Conservation (phyloP, 2,113 vertebrate species). For the Calyptomena viridis region DNA sequence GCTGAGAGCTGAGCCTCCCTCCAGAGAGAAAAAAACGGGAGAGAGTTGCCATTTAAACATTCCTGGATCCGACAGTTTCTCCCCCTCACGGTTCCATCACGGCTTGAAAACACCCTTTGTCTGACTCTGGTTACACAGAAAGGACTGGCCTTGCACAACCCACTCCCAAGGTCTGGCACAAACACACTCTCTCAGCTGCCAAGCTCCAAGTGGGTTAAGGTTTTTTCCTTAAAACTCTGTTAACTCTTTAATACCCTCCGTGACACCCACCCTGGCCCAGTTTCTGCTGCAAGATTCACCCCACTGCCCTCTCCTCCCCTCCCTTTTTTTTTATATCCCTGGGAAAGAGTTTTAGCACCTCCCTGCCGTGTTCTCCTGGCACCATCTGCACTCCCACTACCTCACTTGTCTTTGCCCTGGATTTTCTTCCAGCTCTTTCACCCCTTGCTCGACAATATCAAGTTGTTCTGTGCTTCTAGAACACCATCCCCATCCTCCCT, state of each 20-base stretch:
- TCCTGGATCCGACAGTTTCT: background rate
- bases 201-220: conserved; percentile 8
- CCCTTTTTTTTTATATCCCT: background rate
- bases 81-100: background rate
- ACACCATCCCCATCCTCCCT: fast-evolving
- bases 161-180: conserved; percentile 21
- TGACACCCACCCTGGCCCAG: background rate
- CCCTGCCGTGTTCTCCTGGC: background rate
- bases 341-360: background rate
- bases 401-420: background rate
- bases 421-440: background rate
- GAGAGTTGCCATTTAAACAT: background rate
- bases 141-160: background rate
- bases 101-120: background rate
- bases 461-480: background rate
- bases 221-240: background rate
- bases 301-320: background rate
- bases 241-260: background rate
- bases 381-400: background rate
- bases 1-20: background rate
- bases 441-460: background rate
- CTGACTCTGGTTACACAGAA: background rate
- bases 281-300: background rate
- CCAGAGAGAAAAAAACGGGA: background rate
- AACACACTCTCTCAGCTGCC: background rate